Conservation (phyloP, 2,797 vertebrate species). For the Molossus alvarezi region DNA sequence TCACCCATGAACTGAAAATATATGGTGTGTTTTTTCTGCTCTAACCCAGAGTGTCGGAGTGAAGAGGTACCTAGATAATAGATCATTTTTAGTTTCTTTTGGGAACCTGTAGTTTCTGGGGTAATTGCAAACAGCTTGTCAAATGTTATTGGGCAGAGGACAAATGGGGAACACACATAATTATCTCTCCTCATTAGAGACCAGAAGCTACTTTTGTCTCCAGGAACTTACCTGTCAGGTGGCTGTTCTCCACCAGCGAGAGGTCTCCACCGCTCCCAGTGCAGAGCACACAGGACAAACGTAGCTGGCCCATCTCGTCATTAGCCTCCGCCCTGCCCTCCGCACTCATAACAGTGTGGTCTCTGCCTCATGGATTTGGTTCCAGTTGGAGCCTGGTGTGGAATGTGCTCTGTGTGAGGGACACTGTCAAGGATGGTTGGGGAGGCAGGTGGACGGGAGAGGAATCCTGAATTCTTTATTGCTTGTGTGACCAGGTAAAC, state of each 20-base stretch:
- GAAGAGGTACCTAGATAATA: constrained; percentile 38
- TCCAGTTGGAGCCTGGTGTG: not conserved
- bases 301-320: not conserved
- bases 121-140: constrained; percentile 56
- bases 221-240: not conserved
- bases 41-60: constrained; percentile 30
- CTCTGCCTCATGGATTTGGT: accelerated
- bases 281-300: not conserved
- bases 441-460: not conserved
- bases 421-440: accelerated
- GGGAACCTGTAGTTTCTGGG: constrained; percentile 50
- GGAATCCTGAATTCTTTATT: not conserved
- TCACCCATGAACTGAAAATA: constrained; percentile 72
- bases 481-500: not conserved
- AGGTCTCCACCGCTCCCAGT: not conserved
- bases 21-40: constrained; percentile 37
- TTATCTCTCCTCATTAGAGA: constrained; percentile 67
- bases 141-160: constrained; percentile 61
- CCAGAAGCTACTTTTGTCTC: not conserved
- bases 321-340: not conserved
- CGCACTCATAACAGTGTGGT: not conserved
- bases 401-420: not conserved
- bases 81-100: constrained; percentile 60
- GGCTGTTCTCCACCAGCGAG: not conserved
- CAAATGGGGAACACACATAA: not conserved